A percentile compares a stretch with the other conserved stretches of the same genome.
phyloP scores from a whole-genome alignment of 2,113 vertebrate species.

The Grammomys dolichurus region DNA sequence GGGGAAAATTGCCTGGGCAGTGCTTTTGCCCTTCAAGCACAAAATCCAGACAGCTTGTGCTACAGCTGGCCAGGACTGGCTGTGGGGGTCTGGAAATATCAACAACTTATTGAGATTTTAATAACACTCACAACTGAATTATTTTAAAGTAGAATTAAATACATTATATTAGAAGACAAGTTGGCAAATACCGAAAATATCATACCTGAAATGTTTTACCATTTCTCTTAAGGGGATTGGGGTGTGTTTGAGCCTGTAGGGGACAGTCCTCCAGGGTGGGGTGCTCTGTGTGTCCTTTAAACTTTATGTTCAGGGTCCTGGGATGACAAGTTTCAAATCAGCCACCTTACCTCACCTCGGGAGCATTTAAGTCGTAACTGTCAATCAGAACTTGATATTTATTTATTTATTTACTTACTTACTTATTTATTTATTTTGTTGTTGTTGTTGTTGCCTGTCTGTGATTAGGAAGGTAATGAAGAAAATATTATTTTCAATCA shows the following conservation, averaged over 20 bases:
- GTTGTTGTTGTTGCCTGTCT: neutral
- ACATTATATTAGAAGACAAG: neutral
- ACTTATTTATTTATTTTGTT: too few species aligned
- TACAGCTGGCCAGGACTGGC: neutral
- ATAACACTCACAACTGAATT: neutral
- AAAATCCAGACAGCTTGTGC: neutral
- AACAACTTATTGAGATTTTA: neutral
- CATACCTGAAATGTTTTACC: neutral
- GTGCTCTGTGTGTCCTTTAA: neutral
- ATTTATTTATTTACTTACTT: neutral
- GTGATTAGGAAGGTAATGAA: neutral
- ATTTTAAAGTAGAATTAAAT: neutral
- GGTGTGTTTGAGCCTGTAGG: neutral
- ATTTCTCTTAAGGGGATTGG: neutral
- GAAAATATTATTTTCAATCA: neutral
- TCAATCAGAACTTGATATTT: neutral
- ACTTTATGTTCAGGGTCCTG: neutral
- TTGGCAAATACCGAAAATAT: neutral
- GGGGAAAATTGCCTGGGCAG: slow-evolving; percentile 21
- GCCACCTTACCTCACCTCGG: neutral
- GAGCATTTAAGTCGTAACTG: neutral
- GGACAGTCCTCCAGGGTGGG: neutral
- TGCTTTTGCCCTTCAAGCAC: slow-evolving; percentile 13
- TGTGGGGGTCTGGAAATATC: neutral
- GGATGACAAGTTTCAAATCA: neutral